Evolutionary conservation across 2,113 vertebrate species (phyloP).

Genomic region (Cryptotis parvus): DNA sequence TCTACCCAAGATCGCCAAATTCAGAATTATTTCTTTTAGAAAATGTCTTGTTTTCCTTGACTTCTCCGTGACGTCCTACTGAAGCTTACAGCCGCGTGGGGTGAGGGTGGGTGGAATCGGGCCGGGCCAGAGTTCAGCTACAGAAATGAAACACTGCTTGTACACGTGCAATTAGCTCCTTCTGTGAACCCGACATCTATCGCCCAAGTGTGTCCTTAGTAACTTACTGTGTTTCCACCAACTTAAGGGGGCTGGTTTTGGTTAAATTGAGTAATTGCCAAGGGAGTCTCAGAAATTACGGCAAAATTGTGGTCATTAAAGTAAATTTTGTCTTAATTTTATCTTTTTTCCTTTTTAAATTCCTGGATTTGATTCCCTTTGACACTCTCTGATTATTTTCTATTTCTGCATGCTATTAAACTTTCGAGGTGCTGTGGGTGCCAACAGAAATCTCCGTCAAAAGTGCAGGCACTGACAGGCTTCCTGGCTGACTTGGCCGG

Average conservation of each 20-base stretch:
- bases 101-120: not conserved
- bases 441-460: slow-evolving; percentile 57
- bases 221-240: not conserved
- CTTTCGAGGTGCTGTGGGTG: slow-evolving; percentile 24
- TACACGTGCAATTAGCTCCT: slow-evolving; percentile 28
- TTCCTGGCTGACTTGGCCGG: slow-evolving; percentile 35
- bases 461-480: slow-evolving; percentile 51
- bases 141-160: not conserved
- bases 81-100: not conserved
- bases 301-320: slow-evolving; percentile 68
- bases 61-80: not conserved
- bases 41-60: not conserved
- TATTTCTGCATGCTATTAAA: slow-evolving; percentile 56
- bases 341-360: slow-evolving; percentile 43
- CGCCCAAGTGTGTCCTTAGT: not conserved
- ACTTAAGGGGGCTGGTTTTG: slow-evolving; percentile 13
- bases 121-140: not conserved
- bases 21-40: slow-evolving; percentile 4
- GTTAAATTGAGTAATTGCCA: slow-evolving; percentile 48
- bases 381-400: slow-evolving; percentile 54
- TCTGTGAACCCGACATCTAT: slow-evolving; percentile 36
- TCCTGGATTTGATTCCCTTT: slow-evolving; percentile 49
- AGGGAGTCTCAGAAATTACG: slow-evolving; percentile 47
- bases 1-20: not conserved
- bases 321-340: slow-evolving; percentile 72